These are phyloP conservation scores for Drosophila tsacasi DNA, from an alignment of 1,140 invertebrate species.

Conservation along the genomic window DNA sequence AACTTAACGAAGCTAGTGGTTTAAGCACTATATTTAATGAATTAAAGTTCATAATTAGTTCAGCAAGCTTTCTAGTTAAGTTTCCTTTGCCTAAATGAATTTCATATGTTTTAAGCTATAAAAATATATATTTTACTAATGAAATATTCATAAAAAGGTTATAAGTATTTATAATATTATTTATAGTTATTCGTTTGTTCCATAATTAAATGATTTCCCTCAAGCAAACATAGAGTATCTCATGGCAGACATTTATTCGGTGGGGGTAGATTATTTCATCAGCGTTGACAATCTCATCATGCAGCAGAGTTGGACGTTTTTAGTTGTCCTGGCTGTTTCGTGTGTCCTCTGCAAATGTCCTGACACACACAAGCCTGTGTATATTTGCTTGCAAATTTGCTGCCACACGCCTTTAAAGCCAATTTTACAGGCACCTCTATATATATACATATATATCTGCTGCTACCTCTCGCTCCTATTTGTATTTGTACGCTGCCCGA, in stretches of 20 bases:
- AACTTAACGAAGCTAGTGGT: background rate
- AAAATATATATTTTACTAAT: background rate
- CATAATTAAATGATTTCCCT: too few species aligned
- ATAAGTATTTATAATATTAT: background rate
- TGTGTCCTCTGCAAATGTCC: slow-evolving; percentile 28
- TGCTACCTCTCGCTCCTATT: slow-evolving; percentile 11
- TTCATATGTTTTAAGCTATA: background rate
- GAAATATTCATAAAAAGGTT: background rate
- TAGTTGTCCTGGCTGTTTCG: slow-evolving; percentile 25
- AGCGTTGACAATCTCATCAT: slow-evolving; percentile 78
- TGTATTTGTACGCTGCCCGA: slow-evolving; percentile 51
- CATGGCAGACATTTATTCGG: slow-evolving; percentile 9
- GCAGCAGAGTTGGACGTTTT: slow-evolving; percentile 20
- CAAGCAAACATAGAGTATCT: background rate
- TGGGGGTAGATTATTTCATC: slow-evolving; percentile 69
- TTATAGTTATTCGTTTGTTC: background rate
- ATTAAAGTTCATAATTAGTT: background rate
- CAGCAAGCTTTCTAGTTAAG: too few species aligned
- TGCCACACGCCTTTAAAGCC: slow-evolving; percentile 68
- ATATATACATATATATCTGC: background rate
- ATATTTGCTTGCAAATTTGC: slow-evolving; percentile 52
- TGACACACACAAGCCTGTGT: slow-evolving; percentile 23
- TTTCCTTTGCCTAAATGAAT: background rate
- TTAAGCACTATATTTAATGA: background rate
- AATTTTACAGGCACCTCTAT: slow-evolving; percentile 59